Percentiles rank a stretch among this genome's conserved stretches.
Conservation (phyloP, 2,113 vertebrate genomes). For the Oostethus manadensis region DNA sequence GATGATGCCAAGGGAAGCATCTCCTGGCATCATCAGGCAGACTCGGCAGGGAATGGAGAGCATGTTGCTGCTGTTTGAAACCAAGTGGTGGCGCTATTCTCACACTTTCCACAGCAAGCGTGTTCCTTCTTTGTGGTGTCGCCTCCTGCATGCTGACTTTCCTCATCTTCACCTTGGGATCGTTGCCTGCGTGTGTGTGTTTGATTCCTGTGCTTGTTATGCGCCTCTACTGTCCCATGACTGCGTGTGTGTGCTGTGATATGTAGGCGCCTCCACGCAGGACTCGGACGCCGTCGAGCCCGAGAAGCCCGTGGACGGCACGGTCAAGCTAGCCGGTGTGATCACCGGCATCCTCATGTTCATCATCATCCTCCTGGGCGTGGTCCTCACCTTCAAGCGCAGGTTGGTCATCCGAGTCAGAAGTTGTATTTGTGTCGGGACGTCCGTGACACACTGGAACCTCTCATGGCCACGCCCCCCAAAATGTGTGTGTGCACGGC, state of each 20-base stretch:
- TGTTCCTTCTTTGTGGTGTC: neutral
- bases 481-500: too few species aligned
- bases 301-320: conserved; percentile 92
- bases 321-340: conserved; percentile 93
- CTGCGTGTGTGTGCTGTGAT: conserved; percentile 15
- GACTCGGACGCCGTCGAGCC: conserved; percentile 93
- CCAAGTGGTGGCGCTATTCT: too few species aligned
- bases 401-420: conserved; percentile 69
- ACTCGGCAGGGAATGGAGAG: too few species aligned
- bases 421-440: neutral
- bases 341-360: conserved; percentile 96
- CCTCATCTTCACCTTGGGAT: conserved; percentile 33
- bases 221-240: conserved; percentile 12
- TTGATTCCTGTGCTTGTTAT: neutral
- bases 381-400: conserved; percentile 94
- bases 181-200: neutral
- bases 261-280: conserved; percentile 89
- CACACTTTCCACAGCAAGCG: too few species aligned
- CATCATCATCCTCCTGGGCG: conserved; percentile 91
- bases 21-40: too few species aligned
- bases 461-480: too few species aligned
- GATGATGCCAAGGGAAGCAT: too few species aligned
- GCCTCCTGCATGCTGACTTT: conserved; percentile 7
- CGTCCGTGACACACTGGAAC: too few species aligned
- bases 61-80: too few species aligned